Conservation (phyloP, 92 coral and sea anemone genomes). For the Phymanthus crucifer region DNA sequence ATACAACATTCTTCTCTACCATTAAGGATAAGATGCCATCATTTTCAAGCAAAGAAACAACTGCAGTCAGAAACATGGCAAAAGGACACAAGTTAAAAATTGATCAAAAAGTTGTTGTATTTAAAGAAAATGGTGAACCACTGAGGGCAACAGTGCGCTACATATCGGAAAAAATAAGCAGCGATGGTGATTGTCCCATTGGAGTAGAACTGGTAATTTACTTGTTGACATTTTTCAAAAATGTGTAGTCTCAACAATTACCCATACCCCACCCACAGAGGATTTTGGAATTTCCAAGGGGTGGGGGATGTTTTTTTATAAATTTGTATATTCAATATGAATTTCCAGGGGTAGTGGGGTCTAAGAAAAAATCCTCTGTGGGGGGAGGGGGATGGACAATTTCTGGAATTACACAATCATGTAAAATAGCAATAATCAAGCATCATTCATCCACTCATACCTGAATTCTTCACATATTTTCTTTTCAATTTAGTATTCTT, state of each 20-base stretch:
- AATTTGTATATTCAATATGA: too few relatives aligned
- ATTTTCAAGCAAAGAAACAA: conserved; percentile 23
- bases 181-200: conserved; percentile 31
- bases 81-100: conserved; percentile 15
- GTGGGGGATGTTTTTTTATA: too few relatives aligned
- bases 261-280: too few relatives aligned
- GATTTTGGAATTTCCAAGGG: too few relatives aligned
- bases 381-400: too few relatives aligned
- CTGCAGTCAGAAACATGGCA: not conserved
- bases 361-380: too few relatives aligned
- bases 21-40: conserved; percentile 10
- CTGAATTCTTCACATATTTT: too few relatives aligned
- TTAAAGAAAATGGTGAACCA: conserved; percentile 12
- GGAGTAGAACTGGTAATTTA: conserved; percentile 83
- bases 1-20: not conserved
- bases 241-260: not conserved
- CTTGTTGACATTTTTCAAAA: not conserved
- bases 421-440: too few relatives aligned
- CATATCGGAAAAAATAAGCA: conserved; percentile 38
- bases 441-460: too few relatives aligned
- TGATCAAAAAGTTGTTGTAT: conserved; percentile 67
- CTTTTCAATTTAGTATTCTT: too few relatives aligned
- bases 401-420: too few relatives aligned
- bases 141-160: conserved; percentile 56
- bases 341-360: too few relatives aligned